A percentile compares a stretch with the other conserved stretches of the same genome.
Evolutionary conservation across 2,888 invertebrate genomes (phyloP).

Genomic region (Heliconius aoede): DNA sequence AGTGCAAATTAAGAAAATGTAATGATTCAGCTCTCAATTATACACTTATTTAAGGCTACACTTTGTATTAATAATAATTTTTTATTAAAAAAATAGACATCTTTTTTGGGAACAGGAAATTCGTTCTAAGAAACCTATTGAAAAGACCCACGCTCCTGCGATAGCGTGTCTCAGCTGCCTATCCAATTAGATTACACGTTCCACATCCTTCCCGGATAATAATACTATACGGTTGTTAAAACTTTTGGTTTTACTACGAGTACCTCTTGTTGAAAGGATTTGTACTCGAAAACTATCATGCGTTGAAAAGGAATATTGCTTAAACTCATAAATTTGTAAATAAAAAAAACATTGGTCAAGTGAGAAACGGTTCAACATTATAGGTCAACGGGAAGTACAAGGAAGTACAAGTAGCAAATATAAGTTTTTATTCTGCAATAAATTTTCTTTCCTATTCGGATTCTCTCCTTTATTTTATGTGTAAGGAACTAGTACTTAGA

Average conservation of each 20-base stretch:
- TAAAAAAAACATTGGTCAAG: too few species aligned
- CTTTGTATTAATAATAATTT: not conserved
- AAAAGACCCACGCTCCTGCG: not conserved
- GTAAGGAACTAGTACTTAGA: too few species aligned
- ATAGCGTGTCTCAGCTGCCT: not conserved
- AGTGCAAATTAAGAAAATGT: not conserved
- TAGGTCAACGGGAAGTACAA: too few species aligned
- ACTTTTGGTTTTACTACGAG: not conserved
- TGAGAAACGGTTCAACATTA: too few species aligned
- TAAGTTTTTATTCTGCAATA: too few species aligned
- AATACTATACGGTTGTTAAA: not conserved
- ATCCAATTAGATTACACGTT: constrained; percentile 1
- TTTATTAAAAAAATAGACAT: not conserved
- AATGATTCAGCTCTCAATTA: too few species aligned
- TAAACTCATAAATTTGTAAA: too few species aligned
- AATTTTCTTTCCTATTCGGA: too few species aligned
- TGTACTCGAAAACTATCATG: not conserved
- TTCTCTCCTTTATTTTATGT: too few species aligned
- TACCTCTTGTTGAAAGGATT: not conserved
- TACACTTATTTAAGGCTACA: too few species aligned
- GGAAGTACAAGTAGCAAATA: too few species aligned
- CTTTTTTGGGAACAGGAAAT: not conserved
- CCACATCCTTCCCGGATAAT: not conserved
- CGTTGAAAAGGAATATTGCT: not conserved
- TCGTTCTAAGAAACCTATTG: not conserved